Evolutionary conservation across 2,113 vertebrate genomes (phyloP).

Genomic region (Hystrix cristata): DNA sequence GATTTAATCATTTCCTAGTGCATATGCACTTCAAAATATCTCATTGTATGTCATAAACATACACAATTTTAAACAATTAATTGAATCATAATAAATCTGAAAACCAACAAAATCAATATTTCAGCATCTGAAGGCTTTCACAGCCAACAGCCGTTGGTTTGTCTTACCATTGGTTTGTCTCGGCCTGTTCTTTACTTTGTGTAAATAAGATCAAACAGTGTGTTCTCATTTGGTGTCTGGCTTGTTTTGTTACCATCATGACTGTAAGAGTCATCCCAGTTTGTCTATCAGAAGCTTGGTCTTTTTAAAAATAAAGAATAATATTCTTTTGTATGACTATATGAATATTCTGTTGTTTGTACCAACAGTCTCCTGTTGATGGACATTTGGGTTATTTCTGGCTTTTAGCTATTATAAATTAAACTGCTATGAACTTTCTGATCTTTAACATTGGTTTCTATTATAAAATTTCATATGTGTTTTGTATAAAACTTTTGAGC

Average conservation of each 20-base stretch:
- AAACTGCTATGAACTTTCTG: neutral
- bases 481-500: conserved; percentile 20
- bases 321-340: neutral
- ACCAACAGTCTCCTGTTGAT: neutral
- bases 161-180: neutral
- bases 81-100: neutral
- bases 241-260: neutral
- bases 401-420: neutral
- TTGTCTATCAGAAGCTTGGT: neutral
- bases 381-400: neutral
- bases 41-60: neutral
- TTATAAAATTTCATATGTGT: conserved; percentile 3
- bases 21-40: neutral
- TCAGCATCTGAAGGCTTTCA: neutral
- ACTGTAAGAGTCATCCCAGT: neutral
- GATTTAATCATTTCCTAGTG: neutral
- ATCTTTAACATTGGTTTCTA: neutral
- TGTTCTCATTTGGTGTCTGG: neutral
- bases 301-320: neutral
- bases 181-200: neutral
- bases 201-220: neutral
- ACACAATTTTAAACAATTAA: neutral
- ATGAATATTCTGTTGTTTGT: neutral
- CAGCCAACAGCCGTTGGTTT: neutral
- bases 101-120: neutral